Evolutionary conservation across 1,140 invertebrate genomes (phyloP).

Genomic region (Drosophila melanica): DNA sequence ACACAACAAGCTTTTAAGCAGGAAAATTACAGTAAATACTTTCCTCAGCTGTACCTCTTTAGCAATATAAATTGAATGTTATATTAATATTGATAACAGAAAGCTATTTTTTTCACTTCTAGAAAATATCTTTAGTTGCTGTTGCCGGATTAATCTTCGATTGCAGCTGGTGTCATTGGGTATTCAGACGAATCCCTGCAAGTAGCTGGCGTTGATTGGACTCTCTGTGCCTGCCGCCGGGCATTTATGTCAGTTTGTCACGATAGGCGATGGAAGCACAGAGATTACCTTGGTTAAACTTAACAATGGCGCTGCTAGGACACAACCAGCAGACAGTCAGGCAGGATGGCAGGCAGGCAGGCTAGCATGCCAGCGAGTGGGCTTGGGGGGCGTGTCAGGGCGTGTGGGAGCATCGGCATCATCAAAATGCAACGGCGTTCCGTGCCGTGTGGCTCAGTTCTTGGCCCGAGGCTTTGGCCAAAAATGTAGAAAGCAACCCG

Average conservation of each 20-base stretch:
- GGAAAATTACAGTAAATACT: no score
- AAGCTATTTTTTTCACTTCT: no score
- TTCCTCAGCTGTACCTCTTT: no score
- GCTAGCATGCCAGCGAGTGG: no score
- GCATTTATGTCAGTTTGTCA: constrained; percentile 82
- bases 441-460: constrained; percentile 48
- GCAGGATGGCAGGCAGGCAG: no score
- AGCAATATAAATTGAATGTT: no score
- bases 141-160: neutral
- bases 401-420: constrained; percentile 43
- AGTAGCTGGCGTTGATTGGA: constrained; percentile 81
- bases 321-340: constrained; percentile 46
- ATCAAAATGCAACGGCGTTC: constrained; percentile 75
- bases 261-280: constrained; percentile 81
- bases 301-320: constrained; percentile 75
- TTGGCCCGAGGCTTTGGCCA: constrained; percentile 58
- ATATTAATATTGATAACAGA: no score
- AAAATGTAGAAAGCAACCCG: constrained; percentile 32
- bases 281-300: constrained; percentile 83
- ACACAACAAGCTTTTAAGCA: no score
- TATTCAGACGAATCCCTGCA: constrained; percentile 51
- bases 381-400: constrained; percentile 1
- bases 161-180: constrained; percentile 30
- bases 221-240: constrained; percentile 72
- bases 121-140: no score